Conservation (phyloP, 2,797 vertebrate genomes). For the Platyrinchus mystaceus region DNA sequence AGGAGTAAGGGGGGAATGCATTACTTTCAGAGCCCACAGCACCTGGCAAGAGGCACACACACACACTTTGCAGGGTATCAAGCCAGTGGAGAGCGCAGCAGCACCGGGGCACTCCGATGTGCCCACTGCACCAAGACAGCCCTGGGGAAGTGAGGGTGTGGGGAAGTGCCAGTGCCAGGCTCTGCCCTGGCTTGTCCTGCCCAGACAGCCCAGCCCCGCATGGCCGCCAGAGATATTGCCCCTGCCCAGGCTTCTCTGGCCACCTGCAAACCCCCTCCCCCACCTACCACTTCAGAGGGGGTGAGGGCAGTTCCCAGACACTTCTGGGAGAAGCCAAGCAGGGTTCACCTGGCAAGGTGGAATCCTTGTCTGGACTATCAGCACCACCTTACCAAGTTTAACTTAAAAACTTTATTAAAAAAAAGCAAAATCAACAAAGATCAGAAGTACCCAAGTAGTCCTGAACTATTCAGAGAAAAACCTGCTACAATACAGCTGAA, state of each 20-base stretch:
- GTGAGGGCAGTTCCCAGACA: background rate
- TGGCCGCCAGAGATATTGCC: background rate
- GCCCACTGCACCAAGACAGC: background rate
- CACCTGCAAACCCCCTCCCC: background rate
- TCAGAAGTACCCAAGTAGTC: background rate
- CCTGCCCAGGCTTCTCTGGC: background rate
- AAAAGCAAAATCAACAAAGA: background rate
- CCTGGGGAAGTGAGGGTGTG: background rate
- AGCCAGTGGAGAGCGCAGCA: accelerated
- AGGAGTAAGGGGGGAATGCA: background rate
- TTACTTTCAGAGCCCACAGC: background rate
- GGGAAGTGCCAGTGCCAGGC: background rate
- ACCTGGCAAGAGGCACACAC: background rate
- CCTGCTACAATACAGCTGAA: background rate
- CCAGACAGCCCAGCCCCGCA: background rate
- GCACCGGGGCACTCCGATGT: accelerated
- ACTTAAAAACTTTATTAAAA: conserved; percentile 1
- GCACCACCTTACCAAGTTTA: background rate
- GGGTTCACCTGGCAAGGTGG: accelerated
- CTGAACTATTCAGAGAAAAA: background rate
- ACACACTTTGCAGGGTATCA: accelerated
- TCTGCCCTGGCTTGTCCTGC: conserved; percentile 24
- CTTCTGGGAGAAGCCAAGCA: accelerated
- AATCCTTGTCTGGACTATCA: background rate
- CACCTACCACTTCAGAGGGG: background rate